Percentiles rank a stretch among this genome's conserved stretches.
phyloP scores from a whole-genome alignment of 2,113 vertebrate genomes.

The Lepus americanus region DNA sequence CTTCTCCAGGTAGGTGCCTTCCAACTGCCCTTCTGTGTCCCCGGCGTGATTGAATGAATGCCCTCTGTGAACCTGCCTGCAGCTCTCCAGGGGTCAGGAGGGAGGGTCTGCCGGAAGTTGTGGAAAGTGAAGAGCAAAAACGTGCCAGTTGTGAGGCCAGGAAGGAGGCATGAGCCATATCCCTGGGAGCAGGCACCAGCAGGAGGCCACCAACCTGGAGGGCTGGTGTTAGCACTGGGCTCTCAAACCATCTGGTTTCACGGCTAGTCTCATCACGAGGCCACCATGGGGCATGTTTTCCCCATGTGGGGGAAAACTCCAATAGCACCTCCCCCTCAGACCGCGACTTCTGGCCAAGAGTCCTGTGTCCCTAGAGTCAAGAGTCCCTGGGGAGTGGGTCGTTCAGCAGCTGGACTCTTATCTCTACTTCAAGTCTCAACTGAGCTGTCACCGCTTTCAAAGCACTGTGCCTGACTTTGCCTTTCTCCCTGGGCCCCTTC shows the following conservation, averaged over 20 bases:
- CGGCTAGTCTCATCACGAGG: not conserved
- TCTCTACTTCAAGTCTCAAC: constrained; percentile 1
- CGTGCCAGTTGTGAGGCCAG: not conserved
- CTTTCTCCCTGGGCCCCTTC: not conserved
- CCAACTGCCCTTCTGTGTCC: not conserved
- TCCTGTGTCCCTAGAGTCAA: not conserved
- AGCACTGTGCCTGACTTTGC: not conserved
- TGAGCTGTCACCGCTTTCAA: not conserved
- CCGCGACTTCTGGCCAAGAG: constrained; percentile 17
- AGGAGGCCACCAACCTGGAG: not conserved
- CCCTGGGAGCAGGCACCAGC: not conserved
- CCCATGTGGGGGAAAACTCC: not conserved
- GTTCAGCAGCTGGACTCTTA: not conserved
- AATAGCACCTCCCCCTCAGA: not conserved
- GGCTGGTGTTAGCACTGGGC: not conserved
- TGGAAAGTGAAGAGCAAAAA: not conserved
- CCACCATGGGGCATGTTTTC: too few species aligned
- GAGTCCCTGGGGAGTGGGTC: not conserved
- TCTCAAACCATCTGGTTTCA: not conserved
- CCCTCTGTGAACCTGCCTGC: not conserved
- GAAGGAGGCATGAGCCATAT: not conserved
- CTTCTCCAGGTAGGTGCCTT: not conserved
- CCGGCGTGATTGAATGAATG: not conserved
- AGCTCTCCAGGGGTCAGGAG: not conserved
- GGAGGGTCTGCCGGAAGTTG: not conserved